Conservation (phyloP, 2,797 vertebrate genomes). For the Mustela erminea region DNA sequence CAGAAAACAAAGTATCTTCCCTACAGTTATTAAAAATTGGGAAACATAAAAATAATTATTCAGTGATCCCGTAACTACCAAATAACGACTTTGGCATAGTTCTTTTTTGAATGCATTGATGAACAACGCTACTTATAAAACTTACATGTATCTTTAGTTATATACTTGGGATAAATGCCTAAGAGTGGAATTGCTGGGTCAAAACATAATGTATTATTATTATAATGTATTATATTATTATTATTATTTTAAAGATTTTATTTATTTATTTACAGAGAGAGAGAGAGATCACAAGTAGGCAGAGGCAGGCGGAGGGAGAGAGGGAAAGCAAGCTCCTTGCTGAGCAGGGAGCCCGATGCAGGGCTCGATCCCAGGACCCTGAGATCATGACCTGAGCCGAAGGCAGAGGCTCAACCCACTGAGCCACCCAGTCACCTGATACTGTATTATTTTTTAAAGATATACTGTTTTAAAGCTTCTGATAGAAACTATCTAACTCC, state of each 20-base stretch:
- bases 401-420: no score
- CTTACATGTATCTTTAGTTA: not conserved
- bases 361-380: no score
- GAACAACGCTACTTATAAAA: not conserved
- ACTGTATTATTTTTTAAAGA: not conserved
- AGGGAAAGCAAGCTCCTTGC: no score
- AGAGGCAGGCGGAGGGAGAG: no score
- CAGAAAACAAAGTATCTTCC: not conserved
- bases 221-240: no score
- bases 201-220: not conserved
- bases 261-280: no score
- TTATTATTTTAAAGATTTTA: not conserved
- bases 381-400: no score
- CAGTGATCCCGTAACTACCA: not conserved
- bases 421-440: no score
- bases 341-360: no score
- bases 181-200: not conserved
- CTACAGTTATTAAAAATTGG: not conserved
- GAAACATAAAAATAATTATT: constrained; percentile 1
- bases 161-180: not conserved
- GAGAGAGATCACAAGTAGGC: no score
- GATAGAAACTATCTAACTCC: constrained; percentile 8
- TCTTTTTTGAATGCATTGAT: not conserved
- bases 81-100: not conserved
- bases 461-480: not conserved